Evolutionary conservation across 2,797 vertebrate species (phyloP), one percentile per base, ranked within the genome.

Genomic region (Molossus molossus): DNA sequence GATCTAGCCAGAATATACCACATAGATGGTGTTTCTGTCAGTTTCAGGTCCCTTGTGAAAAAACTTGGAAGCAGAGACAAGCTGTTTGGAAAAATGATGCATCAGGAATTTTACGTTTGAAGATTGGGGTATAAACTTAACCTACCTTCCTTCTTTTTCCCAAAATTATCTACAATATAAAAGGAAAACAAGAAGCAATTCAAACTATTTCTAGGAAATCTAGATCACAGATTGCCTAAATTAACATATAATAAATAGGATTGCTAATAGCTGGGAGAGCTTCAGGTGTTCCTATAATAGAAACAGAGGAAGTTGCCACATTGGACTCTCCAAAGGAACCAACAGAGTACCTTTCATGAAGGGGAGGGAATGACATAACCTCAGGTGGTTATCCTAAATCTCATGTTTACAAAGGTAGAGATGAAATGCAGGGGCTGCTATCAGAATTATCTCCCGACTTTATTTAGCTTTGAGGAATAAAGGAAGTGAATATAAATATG

Each of bases 381-480:
- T 64, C 21, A 76, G 25, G 18, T 69, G 29, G 10, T 60, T 76
- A 70, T 13, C 11, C 6, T 57, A 53, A 50, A 27, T 67, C 20
- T 14, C n/a, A 9, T 7, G 5, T 82, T 76, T 76, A 33, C 21
- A 72, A 73, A 89, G 33, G 27, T 86, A 20, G 10, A 5, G n/a
- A 6, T 73, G 10, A 1, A 21, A 2, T 76, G 0, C 6, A 62
- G 21, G n/a, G 6, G 9, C 57, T 73, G 6, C 12, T 29, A 0
- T 53, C 15, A 45, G 18, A 11, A 57, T 81, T 5, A 9, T 65
- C 11, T 83, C 18, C 83, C n/a, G 62, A 50, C 5, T 40, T 21
- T 80, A 57, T 76, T 53, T 64, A 81, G 18, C 21, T 90, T 14
- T 37, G 7, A 84, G 9, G 14, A 87, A 80, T 62, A 55, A 12